Evolutionary conservation across 2,888 invertebrate species (phyloP).

Genomic region (Didymodactylos carnosus): DNA sequence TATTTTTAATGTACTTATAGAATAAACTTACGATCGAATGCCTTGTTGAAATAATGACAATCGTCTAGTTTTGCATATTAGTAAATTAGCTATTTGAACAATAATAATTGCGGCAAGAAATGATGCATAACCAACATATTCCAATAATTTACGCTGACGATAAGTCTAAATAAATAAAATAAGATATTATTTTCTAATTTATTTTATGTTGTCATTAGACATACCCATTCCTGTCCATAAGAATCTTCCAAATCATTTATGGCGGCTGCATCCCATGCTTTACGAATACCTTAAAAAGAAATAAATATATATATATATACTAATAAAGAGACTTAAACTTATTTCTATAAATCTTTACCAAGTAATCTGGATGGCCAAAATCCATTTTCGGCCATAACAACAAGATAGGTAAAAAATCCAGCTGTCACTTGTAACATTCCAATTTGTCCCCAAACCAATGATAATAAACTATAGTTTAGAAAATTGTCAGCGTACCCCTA

Average conservation of each 20-base stretch:
- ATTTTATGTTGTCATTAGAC: not conserved
- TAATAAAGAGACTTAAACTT: no score
- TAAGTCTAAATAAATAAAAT: not conserved
- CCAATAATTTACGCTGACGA: not conserved
- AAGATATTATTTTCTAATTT: not conserved
- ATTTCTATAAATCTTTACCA: no score
- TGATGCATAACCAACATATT: not conserved
- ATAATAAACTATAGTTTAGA: not conserved
- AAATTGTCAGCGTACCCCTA: no score
- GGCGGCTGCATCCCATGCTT: not conserved
- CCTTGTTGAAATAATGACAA: not conserved
- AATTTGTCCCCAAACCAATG: not conserved
- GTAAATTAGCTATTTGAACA: not conserved
- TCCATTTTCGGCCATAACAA: not conserved
- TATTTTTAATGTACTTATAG: not conserved
- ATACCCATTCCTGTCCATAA: not conserved
- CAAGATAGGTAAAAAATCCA: not conserved
- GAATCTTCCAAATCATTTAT: not conserved
- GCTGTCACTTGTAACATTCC: not conserved
- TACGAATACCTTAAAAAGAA: not conserved
- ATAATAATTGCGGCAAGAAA: not conserved
- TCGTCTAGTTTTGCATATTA: not conserved
- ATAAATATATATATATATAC: no score
- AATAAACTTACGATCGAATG: not conserved
- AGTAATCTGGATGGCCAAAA: not conserved